Evolutionary conservation across 2,113 vertebrate species (phyloP).

Genomic region (Myodes glareolus): DNA sequence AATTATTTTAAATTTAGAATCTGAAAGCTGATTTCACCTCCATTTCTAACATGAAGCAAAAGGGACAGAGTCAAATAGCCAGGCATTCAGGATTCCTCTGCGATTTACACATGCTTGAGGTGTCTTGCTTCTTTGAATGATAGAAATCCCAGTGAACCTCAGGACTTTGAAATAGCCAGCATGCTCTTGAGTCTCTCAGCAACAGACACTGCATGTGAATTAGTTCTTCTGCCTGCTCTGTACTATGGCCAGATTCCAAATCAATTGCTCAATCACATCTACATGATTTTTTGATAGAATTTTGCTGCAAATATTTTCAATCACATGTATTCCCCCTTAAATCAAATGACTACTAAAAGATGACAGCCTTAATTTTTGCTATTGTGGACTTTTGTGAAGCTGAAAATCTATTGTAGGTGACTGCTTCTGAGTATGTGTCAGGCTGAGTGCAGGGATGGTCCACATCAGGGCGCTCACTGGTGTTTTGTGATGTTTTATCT

Average conservation of each 20-base stretch:
- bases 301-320: constrained; percentile 1
- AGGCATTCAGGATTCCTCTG: background rate
- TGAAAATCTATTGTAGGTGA: constrained; percentile 45
- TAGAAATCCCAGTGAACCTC: background rate
- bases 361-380: background rate
- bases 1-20: constrained; percentile 9
- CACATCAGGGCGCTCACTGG: background rate
- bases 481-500: constrained; percentile 46
- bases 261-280: background rate
- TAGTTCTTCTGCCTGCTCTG: background rate
- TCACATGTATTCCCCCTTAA: background rate
- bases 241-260: background rate
- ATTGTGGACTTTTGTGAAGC: constrained; percentile 1
- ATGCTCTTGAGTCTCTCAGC: background rate
- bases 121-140: background rate
- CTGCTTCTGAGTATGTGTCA: background rate
- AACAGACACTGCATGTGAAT: background rate
- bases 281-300: background rate
- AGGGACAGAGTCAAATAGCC: background rate
- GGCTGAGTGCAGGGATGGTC: background rate
- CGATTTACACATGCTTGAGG: background rate
- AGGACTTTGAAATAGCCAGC: background rate
- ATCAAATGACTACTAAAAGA: constrained; percentile 42
- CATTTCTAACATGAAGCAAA: background rate
- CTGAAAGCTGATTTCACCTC: background rate